Evolutionary conservation across 1,140 invertebrate genomes (phyloP).

Genomic region (Drosophila grimshawi): DNA sequence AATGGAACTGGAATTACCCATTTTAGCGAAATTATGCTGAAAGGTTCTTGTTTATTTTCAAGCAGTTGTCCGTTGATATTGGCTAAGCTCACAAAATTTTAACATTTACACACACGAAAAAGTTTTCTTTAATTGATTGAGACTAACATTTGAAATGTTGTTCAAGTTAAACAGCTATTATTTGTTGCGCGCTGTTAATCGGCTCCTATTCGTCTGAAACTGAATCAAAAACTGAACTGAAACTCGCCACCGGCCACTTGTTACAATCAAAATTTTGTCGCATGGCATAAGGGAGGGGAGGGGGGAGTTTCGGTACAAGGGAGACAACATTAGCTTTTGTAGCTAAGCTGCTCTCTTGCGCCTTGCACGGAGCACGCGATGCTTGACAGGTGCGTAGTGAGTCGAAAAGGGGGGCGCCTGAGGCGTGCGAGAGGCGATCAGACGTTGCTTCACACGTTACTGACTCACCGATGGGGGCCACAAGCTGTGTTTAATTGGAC

Average conservation of each 20-base stretch:
- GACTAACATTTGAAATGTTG: neutral
- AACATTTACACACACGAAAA: slow-evolving; percentile 1
- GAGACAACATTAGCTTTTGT: slow-evolving; percentile 20
- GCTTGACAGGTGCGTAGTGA: slow-evolving; percentile 31
- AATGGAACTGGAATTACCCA: slow-evolving; percentile 82
- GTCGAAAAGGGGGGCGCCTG: neutral
- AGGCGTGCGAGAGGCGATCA: slow-evolving; percentile 8
- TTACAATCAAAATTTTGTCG: slow-evolving; percentile 53
- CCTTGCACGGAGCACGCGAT: slow-evolving; percentile 62
- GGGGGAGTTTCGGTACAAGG: slow-evolving; percentile 37
- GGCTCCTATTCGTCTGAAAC: slow-evolving; percentile 60
- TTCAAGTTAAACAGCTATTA: neutral
- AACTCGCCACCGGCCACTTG: slow-evolving; percentile 64
- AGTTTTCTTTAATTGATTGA: slow-evolving; percentile 10
- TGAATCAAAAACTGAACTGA: slow-evolving; percentile 66
- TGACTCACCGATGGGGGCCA: slow-evolving; percentile 35
- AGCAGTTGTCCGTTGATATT: slow-evolving; percentile 8
- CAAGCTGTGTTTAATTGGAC: slow-evolving; percentile 58
- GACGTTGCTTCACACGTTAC: slow-evolving; percentile 21
- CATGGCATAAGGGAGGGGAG: slow-evolving; percentile 60
- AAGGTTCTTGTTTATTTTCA: neutral
- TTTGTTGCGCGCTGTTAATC: slow-evolving; percentile 14
- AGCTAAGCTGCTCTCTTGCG: slow-evolving; percentile 5
- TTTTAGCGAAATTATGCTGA: slow-evolving; percentile 25
- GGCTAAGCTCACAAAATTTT: neutral